These are phyloP conservation scores for Leistus spinibarbis DNA, from an alignment of 2,888 invertebrate species.

Conservation along the genomic window DNA sequence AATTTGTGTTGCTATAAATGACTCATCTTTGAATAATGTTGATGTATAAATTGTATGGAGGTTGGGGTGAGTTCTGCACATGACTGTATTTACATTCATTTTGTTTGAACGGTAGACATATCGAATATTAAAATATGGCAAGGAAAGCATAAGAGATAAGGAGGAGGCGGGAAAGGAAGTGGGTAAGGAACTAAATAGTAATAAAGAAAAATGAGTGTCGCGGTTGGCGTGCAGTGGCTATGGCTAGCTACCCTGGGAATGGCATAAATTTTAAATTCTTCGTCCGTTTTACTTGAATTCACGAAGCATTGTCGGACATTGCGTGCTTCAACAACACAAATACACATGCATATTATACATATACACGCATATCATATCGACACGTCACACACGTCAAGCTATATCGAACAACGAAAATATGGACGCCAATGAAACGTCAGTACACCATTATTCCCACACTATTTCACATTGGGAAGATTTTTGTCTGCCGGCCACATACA, in stretches of 20 bases:
- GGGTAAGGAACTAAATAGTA: constrained; percentile 18
- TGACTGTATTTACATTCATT: not conserved
- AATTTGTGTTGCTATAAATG: too few relatives aligned
- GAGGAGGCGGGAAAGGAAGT: not conserved
- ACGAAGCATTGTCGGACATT: constrained; percentile 26
- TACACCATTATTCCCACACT: not conserved
- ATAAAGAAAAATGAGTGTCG: constrained; percentile 30
- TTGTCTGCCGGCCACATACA: too few relatives aligned
- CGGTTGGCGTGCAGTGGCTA: constrained; percentile 11
- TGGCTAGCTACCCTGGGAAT: constrained; percentile 28
- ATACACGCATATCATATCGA: constrained; percentile 25
- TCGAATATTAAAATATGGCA: not conserved
- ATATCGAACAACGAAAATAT: constrained; percentile 31
- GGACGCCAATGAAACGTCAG: constrained; percentile 3
- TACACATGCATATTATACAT: constrained; percentile 13
- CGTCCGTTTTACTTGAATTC: constrained; percentile 34
- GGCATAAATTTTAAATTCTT: constrained; percentile 37
- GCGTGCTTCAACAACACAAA: constrained; percentile 27
- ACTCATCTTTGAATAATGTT: too few relatives aligned
- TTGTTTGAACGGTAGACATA: not conserved
- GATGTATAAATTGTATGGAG: too few relatives aligned
- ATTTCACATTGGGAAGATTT: too few relatives aligned
- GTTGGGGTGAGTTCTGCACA: too few relatives aligned
- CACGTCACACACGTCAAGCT: constrained; percentile 32
- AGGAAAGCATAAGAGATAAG: constrained; percentile 20